Base-by-base conservation (phyloP, 2,113 vertebrate genomes). In the Zosterops borbonicus region DNA sequence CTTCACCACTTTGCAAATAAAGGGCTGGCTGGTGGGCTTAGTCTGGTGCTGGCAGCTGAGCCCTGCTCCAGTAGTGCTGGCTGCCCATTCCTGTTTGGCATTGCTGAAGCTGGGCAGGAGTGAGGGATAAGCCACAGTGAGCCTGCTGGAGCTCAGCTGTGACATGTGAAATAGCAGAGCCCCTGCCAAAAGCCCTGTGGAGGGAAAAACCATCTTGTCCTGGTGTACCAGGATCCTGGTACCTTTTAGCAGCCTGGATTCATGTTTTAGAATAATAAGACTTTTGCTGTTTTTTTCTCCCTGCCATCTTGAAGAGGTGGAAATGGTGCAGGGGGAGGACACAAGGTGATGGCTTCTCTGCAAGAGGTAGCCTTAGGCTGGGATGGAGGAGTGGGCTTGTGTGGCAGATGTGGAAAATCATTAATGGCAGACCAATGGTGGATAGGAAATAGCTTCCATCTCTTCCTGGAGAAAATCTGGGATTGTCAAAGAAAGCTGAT, bases 1-100 rank as follows among this genome's bases (percentile, higher is more conserved):
- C 17, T 73, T 85, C 33, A 28, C 19, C 46, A 4, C 9, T 75
- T 0, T 1, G 47, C 49, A 75, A 62, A 41, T 29, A 33, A 92
- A 59, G 35, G 35, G 28, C 39, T 2, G n/a, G n/a, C 35, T 2
- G 6, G 18, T 87, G 78, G 78, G 28, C 12, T 89, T 69, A 52
- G 29, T 27, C 42, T 42, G 39, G 6, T 49, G n/a, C 75, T 19
- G 9, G 44, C 7, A 16, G 68, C 56, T 50, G 71, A 91, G 42
- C 52, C 29, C 42, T 9, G 8, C n/a, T 82, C 24, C 0, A 0
- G 22, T 17, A 23, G 9, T 3, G 1, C n/a, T 53, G 78, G n/a
- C 78, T 84, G 55, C 65, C 33, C 15, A 0, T 68, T 86, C 67
- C 71, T 11, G 1, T 73, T 90, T 1, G 18, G 41, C 71, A 64